A percentile compares a stretch with the other conserved stretches of the same genome.
Evolutionary conservation across 1,140 invertebrate genomes (phyloP).

Genomic region (Contarinia nasturtii): DNA sequence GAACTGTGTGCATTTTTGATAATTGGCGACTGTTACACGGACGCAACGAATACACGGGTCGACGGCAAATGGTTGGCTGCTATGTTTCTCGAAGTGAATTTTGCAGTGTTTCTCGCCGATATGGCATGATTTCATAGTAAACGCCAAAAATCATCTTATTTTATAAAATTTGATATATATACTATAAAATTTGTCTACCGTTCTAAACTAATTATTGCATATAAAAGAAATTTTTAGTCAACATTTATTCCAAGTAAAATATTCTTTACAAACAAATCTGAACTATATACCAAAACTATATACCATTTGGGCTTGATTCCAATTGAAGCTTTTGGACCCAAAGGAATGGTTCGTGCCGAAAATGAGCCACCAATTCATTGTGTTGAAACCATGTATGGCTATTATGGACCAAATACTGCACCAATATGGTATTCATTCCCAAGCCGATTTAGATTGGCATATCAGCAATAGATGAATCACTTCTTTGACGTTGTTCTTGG

Average conservation of each 20-base stretch:
- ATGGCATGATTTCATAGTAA: conserved; percentile 13
- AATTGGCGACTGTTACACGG: conserved; percentile 61
- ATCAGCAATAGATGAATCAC: not conserved
- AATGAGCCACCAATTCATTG: not conserved
- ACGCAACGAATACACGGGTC: conserved; percentile 38
- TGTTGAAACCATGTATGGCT: not conserved
- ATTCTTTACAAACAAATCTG: too few relatives aligned
- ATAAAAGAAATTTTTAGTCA: too few relatives aligned
- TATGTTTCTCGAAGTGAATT: conserved; percentile 42
- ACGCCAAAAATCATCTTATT: too few relatives aligned
- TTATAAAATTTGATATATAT: too few relatives aligned
- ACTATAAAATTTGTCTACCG: too few relatives aligned
- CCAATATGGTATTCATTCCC: not conserved
- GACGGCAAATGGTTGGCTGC: conserved; percentile 32
- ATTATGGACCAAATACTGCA: not conserved
- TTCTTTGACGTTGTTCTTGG: not conserved
- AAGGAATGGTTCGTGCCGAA: not conserved
- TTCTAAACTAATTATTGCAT: too few relatives aligned
- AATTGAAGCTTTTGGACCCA: not conserved
- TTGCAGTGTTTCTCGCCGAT: conserved; percentile 30
- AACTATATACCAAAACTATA: too few relatives aligned
- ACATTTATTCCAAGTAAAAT: too few relatives aligned
- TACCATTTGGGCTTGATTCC: too few relatives aligned
- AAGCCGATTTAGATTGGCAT: not conserved
- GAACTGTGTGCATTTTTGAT: conserved; percentile 47